Evolutionary conservation across 2,113 vertebrate genomes (phyloP), one percentile per base, ranked within the genome.

Genomic region (Podilymbus podiceps): DNA sequence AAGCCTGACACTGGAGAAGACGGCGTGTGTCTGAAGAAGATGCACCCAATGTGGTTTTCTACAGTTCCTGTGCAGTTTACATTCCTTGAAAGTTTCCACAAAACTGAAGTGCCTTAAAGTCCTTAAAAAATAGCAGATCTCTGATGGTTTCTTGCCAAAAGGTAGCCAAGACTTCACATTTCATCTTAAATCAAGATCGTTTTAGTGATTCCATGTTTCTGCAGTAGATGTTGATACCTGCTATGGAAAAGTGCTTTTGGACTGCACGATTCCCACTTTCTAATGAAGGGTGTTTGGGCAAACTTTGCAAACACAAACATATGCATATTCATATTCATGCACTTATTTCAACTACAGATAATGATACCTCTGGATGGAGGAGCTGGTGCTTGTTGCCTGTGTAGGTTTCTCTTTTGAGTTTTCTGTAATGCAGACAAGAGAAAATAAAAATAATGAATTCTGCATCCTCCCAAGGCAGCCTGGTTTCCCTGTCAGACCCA

Each of bases 51-150:
- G 59, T 11, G 80, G 23, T 62, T 93, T 92, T 64, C 62, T 80
- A 86, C 38, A 56, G 46, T 18, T 82, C 58, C 76, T 84, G 77
- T 44, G 68, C n/a, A 46, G 75, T 74, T 92, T 90, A 80, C 68
- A 67, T 74, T 67, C 47, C 62, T 92, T 74, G 74, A 66, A 60
- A 23, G 35, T 38, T 49, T 77, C 60, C 68, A 49, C 38, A 71
- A 74, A 73, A 72, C 49, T 69, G 27, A 88, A 95, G 53, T 25
- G 38, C 44, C 25, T 89, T 59, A 88, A 76, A 72, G 40, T 42
- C 53, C 35, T 75, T 86, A 77, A 72, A 90, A 92, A 35, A 75
- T 9, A 83, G 4, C 21, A 71, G 28, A 59, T 60, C 67, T 80
- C 68, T 38, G 33, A 40, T 2, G 52, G 33, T 46, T 77, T 78